A percentile compares a stretch with the other conserved stretches of the same genome.
These are phyloP conservation scores for Apamea epomidion DNA, from an alignment of 2,888 invertebrate species.

Conservation along the genomic window DNA sequence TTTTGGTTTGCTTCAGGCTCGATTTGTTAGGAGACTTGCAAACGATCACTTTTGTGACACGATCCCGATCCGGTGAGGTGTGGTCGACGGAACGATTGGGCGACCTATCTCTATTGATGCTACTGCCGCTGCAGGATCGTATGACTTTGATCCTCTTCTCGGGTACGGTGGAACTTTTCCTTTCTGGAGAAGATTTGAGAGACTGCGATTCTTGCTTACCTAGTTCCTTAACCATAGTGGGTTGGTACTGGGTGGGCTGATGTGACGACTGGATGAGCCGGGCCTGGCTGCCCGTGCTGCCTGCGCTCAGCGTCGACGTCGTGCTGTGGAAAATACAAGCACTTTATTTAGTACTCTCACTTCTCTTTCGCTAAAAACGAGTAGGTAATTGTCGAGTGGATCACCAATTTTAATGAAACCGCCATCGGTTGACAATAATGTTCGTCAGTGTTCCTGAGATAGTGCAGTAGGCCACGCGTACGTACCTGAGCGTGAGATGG, in stretches of 20 bases:
- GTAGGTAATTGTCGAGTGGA: background rate
- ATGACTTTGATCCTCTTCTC: slow-evolving; percentile 87
- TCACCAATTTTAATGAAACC: background rate
- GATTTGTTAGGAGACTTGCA: slow-evolving; percentile 89
- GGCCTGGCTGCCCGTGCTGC: slow-evolving; percentile 98
- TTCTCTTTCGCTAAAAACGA: background rate
- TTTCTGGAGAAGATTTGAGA: slow-evolving; percentile 89
- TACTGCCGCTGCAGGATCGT: slow-evolving; percentile 90
- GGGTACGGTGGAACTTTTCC: slow-evolving; percentile 75
- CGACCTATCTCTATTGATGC: slow-evolving; percentile 86
- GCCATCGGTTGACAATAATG: background rate
- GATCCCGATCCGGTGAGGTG: slow-evolving; percentile 83
- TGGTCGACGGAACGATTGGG: slow-evolving; percentile 81
- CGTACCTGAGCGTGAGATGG: slow-evolving; percentile 96
- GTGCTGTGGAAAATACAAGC: slow-evolving; percentile 91
- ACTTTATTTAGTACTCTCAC: background rate
- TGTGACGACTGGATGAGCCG: slow-evolving; percentile 98
- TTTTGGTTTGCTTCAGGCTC: slow-evolving; percentile 84
- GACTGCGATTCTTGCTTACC: slow-evolving; percentile 93
- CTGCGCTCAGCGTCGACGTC: slow-evolving; percentile 97
- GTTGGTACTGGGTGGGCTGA: slow-evolving; percentile 97
- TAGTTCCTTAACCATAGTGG: slow-evolving; percentile 96
- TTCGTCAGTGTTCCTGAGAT: background rate
- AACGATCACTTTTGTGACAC: slow-evolving; percentile 88
- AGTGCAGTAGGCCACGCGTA: slow-evolving; percentile 63